Percentiles rank a stretch among this genome's conserved stretches.
Conservation (phyloP, 2,888 invertebrate genomes). For the Catonia carolina region DNA sequence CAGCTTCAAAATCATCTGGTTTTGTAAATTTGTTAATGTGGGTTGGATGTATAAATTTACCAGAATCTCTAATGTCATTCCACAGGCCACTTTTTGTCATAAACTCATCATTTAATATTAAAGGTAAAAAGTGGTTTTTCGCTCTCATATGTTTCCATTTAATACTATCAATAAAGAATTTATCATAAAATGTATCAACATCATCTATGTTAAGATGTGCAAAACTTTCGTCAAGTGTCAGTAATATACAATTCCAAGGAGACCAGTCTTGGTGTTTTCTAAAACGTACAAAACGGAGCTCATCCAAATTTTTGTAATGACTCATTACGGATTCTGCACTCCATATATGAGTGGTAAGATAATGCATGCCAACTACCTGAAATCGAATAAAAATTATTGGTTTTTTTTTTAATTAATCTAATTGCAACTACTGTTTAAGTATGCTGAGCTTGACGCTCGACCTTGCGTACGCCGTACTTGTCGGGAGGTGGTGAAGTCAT, state of each 20-base stretch:
- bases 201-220: constrained; percentile 55
- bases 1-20: too few relatives aligned
- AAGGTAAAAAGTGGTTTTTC: constrained; percentile 25
- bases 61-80: constrained; percentile 17
- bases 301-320: constrained; percentile 63
- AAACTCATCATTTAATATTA: constrained; percentile 20
- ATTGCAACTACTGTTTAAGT: too few relatives aligned
- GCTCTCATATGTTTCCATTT: constrained; percentile 25
- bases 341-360: constrained; percentile 83
- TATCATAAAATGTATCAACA: constrained; percentile 28
- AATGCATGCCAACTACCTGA: constrained; percentile 73
- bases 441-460: too few relatives aligned
- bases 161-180: constrained; percentile 23
- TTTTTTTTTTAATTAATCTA: too few relatives aligned
- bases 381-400: too few relatives aligned
- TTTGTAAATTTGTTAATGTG: not conserved
- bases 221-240: constrained; percentile 75
- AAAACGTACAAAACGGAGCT: constrained; percentile 74
- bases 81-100: constrained; percentile 21
- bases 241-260: constrained; percentile 89
- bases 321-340: constrained; percentile 79
- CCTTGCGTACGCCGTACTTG: too few relatives aligned
- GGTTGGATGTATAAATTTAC: not conserved
- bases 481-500: too few relatives aligned
- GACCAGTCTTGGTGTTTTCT: constrained; percentile 72